Evolutionary conservation across 2,113 vertebrate genomes (phyloP).

Genomic region (Salminus brasiliensis): DNA sequence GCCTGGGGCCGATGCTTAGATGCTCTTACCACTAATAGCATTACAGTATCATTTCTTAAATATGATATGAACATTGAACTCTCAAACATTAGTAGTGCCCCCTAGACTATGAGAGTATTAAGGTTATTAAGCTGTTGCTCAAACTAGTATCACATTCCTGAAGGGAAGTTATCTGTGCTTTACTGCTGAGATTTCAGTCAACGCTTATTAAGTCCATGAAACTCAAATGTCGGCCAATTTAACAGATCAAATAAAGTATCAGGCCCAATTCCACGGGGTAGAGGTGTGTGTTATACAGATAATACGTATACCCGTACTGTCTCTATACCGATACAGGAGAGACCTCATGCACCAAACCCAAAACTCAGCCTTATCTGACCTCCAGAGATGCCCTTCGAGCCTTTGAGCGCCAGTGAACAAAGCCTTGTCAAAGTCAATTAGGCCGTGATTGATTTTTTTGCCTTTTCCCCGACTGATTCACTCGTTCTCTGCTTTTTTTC

Average conservation of each 20-base stretch:
- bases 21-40: too few relatives aligned
- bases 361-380: slow-evolving; percentile 35
- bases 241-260: too few relatives aligned
- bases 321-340: not conserved
- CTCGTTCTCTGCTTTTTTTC: slow-evolving; percentile 34
- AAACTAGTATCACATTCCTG: not conserved
- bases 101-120: not conserved
- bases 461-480: slow-evolving; percentile 39
- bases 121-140: not conserved
- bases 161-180: too few relatives aligned
- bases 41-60: too few relatives aligned
- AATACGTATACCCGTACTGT: not conserved
- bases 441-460: slow-evolving; percentile 53
- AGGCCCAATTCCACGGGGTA: too few relatives aligned
- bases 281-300: not conserved
- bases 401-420: slow-evolving; percentile 45
- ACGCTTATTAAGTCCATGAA: too few relatives aligned
- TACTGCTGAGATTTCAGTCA: too few relatives aligned
- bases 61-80: too few relatives aligned
- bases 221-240: too few relatives aligned
- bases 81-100: too few relatives aligned
- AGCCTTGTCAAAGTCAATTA: slow-evolving; percentile 59
- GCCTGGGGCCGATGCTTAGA: too few relatives aligned
- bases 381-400: slow-evolving; percentile 25
- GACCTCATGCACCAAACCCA: not conserved